Conservation (phyloP, 2,797 vertebrate genomes). For the Siniperca undulata region DNA sequence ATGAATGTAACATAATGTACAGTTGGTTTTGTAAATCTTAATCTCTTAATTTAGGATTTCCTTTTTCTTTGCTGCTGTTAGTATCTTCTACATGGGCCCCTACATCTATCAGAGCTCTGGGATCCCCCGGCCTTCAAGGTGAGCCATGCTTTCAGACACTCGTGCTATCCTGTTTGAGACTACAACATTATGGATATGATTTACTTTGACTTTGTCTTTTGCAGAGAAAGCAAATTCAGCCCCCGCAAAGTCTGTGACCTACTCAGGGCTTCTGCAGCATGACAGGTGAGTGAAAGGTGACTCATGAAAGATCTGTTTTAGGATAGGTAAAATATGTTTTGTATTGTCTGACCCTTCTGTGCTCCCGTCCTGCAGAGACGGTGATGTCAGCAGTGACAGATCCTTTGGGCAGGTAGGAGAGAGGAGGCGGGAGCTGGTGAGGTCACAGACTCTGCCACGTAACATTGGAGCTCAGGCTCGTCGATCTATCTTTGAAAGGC, state of each 20-base stretch:
- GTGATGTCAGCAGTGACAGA: constrained; percentile 53
- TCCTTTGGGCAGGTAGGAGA: constrained; percentile 81
- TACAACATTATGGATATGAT: neutral
- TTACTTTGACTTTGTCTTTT: constrained; percentile 36
- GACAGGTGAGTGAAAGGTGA: constrained; percentile 72
- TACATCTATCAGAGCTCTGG: constrained; percentile 77
- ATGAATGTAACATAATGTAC: neutral
- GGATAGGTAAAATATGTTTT: neutral
- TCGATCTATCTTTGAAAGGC: constrained; percentile 91
- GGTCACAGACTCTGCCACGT: constrained; percentile 96
- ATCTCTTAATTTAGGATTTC: neutral
- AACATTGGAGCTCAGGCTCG: constrained; percentile 89
- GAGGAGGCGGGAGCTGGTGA: constrained; percentile 91
- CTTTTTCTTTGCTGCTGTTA: constrained; percentile 32
- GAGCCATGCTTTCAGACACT: constrained; percentile 33
- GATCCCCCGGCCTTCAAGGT: constrained; percentile 84
- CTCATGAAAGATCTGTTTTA: neutral
- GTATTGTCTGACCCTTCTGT: constrained; percentile 18
- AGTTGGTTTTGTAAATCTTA: neutral
- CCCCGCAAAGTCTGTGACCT: constrained; percentile 82
- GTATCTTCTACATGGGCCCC: constrained; percentile 80
- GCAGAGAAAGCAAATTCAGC: constrained; percentile 84
- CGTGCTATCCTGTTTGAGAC: neutral
- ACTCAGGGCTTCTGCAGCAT: constrained; percentile 76
- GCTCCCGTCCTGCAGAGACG: constrained; percentile 61